These are phyloP conservation scores for Spheniscus humboldti DNA, from an alignment of 2,797 vertebrate species.

Conservation along the genomic window DNA sequence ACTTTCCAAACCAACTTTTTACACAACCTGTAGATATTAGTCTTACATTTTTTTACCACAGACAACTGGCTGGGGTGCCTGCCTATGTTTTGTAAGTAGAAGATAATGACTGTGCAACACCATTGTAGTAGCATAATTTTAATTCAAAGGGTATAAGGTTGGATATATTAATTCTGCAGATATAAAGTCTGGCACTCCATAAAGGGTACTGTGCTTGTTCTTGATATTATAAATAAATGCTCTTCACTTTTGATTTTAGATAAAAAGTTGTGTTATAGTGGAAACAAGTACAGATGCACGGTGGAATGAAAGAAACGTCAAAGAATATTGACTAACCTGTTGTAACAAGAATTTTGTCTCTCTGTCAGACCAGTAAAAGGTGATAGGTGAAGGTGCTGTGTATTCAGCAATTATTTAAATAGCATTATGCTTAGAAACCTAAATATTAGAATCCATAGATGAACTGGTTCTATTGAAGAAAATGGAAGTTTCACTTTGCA, in stretches of 20 bases:
- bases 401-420: neutral
- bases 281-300: neutral
- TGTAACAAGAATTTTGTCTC: neutral
- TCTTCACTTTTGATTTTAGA: neutral
- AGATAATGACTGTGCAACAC: neutral
- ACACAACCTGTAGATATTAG: neutral
- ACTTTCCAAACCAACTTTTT: neutral
- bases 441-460: neutral
- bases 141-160: neutral
- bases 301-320: neutral
- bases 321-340: neutral
- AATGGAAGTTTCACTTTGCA: neutral
- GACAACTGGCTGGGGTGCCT: neutral
- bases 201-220: neutral
- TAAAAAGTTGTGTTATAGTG: neutral
- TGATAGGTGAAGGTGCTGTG: neutral
- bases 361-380: neutral
- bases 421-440: neutral
- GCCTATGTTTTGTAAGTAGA: neutral
- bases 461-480: neutral
- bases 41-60: neutral
- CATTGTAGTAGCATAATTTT: neutral
- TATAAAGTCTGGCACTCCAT: neutral
- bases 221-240: neutral
- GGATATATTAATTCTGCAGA: neutral